Conservation (phyloP, 2,113 vertebrate species). For the Tapirus terrestris region DNA sequence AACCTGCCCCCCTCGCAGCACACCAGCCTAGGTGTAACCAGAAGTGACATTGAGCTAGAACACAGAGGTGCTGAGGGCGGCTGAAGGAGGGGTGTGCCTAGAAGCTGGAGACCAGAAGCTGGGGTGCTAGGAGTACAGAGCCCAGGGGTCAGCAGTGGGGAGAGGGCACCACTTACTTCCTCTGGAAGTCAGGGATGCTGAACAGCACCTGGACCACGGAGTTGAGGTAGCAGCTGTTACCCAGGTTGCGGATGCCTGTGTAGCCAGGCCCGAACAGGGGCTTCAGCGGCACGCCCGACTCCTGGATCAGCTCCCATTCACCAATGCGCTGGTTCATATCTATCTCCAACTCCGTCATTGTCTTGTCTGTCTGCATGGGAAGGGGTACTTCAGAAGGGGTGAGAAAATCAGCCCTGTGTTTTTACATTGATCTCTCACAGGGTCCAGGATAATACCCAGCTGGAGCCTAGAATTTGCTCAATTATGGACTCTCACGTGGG, state of each 20-base stretch:
- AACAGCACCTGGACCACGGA: conserved; percentile 99
- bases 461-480: neutral
- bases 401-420: neutral
- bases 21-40: neutral
- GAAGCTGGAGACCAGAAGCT: neutral
- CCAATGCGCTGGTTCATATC: conserved; percentile 99
- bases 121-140: neutral
- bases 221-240: conserved; percentile 99
- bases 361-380: conserved; percentile 94
- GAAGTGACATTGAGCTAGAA: neutral
- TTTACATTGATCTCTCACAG: neutral
- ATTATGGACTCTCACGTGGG: neutral
- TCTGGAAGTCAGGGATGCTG: conserved; percentile 98
- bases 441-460: neutral
- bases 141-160: neutral
- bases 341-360: conserved; percentile 99
- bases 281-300: conserved; percentile 94
- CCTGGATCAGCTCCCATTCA: conserved; percentile 99
- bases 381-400: conserved; percentile 11
- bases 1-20: neutral
- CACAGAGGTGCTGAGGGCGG: neutral
- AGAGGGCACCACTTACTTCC: conserved; percentile 91
- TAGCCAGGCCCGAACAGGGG: conserved; percentile 95
- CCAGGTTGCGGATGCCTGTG: conserved; percentile 98
- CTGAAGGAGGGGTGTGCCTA: neutral